Conservation (phyloP, 2,797 vertebrate genomes). For the Meda fulgida region DNA sequence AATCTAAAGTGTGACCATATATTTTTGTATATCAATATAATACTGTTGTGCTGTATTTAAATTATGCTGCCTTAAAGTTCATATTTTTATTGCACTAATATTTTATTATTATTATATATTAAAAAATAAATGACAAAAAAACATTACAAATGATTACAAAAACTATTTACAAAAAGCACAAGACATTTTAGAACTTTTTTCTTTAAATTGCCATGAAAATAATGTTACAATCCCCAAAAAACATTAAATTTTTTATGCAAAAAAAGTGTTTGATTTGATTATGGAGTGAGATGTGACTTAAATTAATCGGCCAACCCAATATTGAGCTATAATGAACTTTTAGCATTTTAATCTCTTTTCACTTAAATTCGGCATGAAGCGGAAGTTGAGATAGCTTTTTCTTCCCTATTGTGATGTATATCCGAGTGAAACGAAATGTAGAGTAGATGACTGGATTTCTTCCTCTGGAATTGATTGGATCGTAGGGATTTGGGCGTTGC, state of each 20-base stretch:
- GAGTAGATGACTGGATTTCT: neutral
- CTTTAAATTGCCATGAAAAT: neutral
- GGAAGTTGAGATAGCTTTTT: neutral
- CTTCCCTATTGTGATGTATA: neutral
- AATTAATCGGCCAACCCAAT: neutral
- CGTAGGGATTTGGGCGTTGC: neutral
- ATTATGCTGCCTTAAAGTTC: neutral
- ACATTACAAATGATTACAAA: neutral
- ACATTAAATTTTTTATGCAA: neutral
- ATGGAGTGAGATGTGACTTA: neutral
- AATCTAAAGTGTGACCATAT: too few species aligned
- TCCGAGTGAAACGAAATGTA: neutral
- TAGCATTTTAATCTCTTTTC: neutral
- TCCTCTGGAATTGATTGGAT: neutral
- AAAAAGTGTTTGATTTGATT: neutral
- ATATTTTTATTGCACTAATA: neutral
- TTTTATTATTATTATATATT: neutral
- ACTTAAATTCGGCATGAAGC: neutral
- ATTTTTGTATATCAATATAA: neutral
- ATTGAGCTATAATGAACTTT: neutral
- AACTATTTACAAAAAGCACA: neutral
- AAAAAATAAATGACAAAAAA: neutral
- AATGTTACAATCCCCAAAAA: neutral
- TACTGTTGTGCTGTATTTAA: neutral
- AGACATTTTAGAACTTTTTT: neutral